Conservation (phyloP, 53 echinoderm and acorn worm species). For the Apostichopus leukothele region DNA sequence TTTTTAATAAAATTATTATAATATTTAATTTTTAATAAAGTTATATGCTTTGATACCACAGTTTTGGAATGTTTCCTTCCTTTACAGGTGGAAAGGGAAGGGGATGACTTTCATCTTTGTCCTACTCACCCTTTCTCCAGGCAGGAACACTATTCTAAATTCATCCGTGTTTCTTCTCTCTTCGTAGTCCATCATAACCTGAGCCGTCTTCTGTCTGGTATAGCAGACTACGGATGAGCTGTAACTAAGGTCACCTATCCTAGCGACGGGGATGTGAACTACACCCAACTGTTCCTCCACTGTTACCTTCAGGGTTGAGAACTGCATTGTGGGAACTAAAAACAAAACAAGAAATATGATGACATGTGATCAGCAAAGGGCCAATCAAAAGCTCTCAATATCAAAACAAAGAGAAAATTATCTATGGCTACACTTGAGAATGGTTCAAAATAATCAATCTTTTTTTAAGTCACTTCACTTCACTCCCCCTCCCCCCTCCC, state of each 20-base stretch:
- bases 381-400: no score
- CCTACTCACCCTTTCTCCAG: conserved; percentile 87
- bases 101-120: neutral
- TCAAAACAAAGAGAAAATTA: no score
- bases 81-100: neutral
- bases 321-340: conserved; percentile 98
- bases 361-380: neutral
- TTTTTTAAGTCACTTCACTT: no score
- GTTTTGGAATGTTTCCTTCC: no score
- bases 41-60: no score
- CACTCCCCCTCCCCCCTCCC: no score
- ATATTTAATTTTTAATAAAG: no score
- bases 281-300: conserved; percentile 83
- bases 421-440: no score
- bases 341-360: neutral
- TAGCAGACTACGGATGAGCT: conserved; percentile 92
- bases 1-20: no score
- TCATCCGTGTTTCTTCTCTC: conserved; percentile 90
- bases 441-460: no score
- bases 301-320: conserved; percentile 66
- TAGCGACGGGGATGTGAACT: conserved; percentile 83
- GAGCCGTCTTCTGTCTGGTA: conserved; percentile 88
- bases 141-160: conserved; percentile 83
- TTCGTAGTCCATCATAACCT: conserved; percentile 99
- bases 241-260: conserved; percentile 89